Base-by-base conservation (phyloP, 2,888 invertebrate species). In the Agrilus mali region DNA sequence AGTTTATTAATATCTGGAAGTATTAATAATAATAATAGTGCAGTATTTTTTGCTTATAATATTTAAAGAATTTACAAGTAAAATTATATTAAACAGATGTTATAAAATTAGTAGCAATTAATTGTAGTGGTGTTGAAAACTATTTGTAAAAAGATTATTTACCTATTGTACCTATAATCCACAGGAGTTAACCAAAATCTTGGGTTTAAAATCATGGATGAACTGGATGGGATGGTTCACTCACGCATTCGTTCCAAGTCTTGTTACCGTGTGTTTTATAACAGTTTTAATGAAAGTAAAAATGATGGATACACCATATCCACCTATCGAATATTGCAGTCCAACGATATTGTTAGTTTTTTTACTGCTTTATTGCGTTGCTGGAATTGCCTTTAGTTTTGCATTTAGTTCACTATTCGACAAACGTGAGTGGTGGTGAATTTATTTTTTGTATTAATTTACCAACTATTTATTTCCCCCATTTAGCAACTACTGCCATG, bases 121-220 rank as follows among this genome's bases (percentile, higher is more conserved):
- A n/a, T n/a, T n/a, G n/a, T n/a, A n/a, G 20, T 20, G 20, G 20
- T 20, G 20, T 7, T 7, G 5, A 4, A 5, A 4, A 20, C 35
- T 35, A 35, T 35, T 27, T 27, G 10, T 35, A n/a, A 35, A 16
- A 16, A n/a, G 2, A 1, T 16, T 15, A 41, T 45, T 37, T 42
- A 41, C n/a, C n/a, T n/a, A n/a, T n/a, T 32, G 13, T 27, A n/a
- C 39, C 16, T 44, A 39, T 27, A 14, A 38, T 40, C 52, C 62
- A 27, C 65, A 90, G 82, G 92, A 92, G 72, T 80, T 87, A 1
- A 85, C 92, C 86, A 89, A 88, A 71, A 86, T 92, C 67, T 89
- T 90, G 83, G 93, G 93, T 2, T 67, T 93, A 22, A 75, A 79
- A 31, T 81, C 81, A 42, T 87, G 86, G 82, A 67, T 89, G 50